Conservation (phyloP, 2,113 vertebrate species). For the Taurulus bubalis region DNA sequence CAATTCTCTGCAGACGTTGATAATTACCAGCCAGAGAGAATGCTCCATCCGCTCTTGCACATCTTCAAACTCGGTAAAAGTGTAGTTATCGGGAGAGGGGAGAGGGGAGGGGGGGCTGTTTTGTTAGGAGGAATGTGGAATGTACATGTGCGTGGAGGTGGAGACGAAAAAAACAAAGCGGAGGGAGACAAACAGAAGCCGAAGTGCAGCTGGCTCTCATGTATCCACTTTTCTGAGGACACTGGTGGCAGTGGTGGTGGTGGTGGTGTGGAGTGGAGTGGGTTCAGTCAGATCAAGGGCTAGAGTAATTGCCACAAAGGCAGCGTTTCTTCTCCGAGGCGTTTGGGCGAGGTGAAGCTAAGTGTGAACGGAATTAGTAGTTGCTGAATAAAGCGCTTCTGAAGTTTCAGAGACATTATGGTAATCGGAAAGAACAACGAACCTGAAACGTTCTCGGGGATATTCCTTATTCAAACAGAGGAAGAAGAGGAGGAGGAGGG, state of each 20-base stretch:
- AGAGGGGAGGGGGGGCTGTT: background rate
- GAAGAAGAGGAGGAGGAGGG: slow-evolving; percentile 9
- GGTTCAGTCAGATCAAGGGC: slow-evolving; percentile 66
- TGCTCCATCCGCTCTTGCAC: slow-evolving; percentile 40
- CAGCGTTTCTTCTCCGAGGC: slow-evolving; percentile 57
- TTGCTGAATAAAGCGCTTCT: slow-evolving; percentile 57
- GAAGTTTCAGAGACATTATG: slow-evolving; percentile 67
- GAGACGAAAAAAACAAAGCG: slow-evolving; percentile 20
- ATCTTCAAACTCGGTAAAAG: slow-evolving; percentile 32
- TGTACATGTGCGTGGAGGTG: background rate
- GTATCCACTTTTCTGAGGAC: slow-evolving; percentile 19
- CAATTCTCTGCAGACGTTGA: slow-evolving; percentile 39
- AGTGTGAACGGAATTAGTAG: slow-evolving; percentile 73
- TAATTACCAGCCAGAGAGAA: slow-evolving; percentile 64
- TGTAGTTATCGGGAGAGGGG: slow-evolving; percentile 20
- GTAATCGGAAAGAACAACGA: slow-evolving; percentile 49
- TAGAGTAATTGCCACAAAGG: slow-evolving; percentile 66
- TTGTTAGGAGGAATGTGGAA: slow-evolving; percentile 26
- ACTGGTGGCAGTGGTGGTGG: slow-evolving; percentile 2
- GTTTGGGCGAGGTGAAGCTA: slow-evolving; percentile 68
- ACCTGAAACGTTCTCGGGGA: slow-evolving; percentile 20
- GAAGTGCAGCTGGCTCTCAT: slow-evolving; percentile 4
- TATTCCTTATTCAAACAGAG: slow-evolving; percentile 49
- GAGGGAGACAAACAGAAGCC: slow-evolving; percentile 40
- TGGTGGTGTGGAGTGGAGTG: background rate